Evolutionary conservation across 2,113 vertebrate species (phyloP).

Genomic region (Sorex fumeus): DNA sequence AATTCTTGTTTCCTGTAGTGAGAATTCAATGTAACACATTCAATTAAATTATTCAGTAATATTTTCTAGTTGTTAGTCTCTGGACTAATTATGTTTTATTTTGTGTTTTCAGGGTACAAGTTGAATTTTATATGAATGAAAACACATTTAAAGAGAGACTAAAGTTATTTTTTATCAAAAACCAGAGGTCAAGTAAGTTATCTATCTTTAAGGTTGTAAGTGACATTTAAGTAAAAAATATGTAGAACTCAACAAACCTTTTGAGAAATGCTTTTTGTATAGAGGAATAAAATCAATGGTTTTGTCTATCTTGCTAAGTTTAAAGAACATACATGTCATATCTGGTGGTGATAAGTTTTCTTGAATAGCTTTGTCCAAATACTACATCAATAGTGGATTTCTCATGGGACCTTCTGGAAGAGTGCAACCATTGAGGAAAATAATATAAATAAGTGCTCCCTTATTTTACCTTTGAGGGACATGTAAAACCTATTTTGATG

Average conservation of each 20-base stretch:
- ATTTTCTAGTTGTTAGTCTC: constrained; percentile 26
- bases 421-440: not conserved
- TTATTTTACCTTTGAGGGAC: not conserved
- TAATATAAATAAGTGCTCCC: not conserved
- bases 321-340: not conserved
- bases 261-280: not conserved
- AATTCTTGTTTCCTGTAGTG: not conserved
- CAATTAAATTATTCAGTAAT: constrained; percentile 29
- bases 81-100: constrained; percentile 67
- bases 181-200: constrained; percentile 95
- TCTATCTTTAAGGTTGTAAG: not conserved
- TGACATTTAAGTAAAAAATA: no score
- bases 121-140: constrained; percentile 94
- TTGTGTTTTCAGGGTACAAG: constrained; percentile 91
- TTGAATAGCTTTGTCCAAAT: not conserved
- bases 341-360: not conserved
- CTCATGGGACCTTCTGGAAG: not conserved
- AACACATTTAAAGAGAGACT: constrained; percentile 94
- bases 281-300: not conserved
- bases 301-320: not conserved
- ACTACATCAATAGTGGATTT: not conserved
- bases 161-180: constrained; percentile 95
- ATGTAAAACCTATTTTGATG: not conserved
- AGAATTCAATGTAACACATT: not conserved
- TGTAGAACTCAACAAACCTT: not conserved